Evolutionary conservation across 1,140 invertebrate species (phyloP).

Genomic region (Drosophila azteca): DNA sequence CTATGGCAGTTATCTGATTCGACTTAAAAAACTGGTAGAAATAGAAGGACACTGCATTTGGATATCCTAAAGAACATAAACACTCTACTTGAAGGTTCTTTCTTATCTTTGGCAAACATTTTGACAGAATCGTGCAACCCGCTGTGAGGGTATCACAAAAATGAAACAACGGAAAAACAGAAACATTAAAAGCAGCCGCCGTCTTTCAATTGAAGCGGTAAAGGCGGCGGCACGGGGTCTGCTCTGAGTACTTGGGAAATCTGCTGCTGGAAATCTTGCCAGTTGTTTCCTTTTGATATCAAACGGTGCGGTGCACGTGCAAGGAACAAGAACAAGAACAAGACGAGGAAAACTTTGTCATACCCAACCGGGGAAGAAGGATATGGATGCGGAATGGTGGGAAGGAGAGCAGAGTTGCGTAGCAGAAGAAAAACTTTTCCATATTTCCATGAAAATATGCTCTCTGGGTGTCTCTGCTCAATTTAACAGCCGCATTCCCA

Average conservation of each 20-base stretch:
- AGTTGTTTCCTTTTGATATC: conserved; percentile 52
- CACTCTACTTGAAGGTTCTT: too few species aligned
- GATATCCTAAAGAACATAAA: too few species aligned
- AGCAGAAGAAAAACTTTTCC: conserved; percentile 18
- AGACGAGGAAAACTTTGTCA: conserved; percentile 41
- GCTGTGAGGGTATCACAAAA: conserved; percentile 1
- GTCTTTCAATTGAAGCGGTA: conserved; percentile 44
- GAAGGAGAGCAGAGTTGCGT: too few species aligned
- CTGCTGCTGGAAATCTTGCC: conserved; percentile 29
- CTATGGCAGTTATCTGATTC: too few species aligned
- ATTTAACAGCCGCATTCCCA: conserved; percentile 46
- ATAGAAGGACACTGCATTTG: too few species aligned
- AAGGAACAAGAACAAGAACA: conserved; percentile 25
- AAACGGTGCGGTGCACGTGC: conserved; percentile 25
- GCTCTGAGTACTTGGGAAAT: conserved; percentile 1
- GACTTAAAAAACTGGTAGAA: too few species aligned
- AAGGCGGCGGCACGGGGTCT: not conserved
- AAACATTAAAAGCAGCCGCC: conserved; percentile 63
- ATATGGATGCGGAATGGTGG: not conserved
- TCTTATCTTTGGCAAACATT: too few species aligned
- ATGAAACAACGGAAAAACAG: conserved; percentile 58
- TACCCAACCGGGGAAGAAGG: not conserved
- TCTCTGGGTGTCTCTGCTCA: conserved; percentile 18
- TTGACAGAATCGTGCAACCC: too few species aligned
- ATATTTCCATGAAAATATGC: conserved; percentile 25